A percentile compares a stretch with the other conserved stretches of the same genome.
phyloP scores from a whole-genome alignment of 2,113 vertebrate species.

The Heliornis fulica region DNA sequence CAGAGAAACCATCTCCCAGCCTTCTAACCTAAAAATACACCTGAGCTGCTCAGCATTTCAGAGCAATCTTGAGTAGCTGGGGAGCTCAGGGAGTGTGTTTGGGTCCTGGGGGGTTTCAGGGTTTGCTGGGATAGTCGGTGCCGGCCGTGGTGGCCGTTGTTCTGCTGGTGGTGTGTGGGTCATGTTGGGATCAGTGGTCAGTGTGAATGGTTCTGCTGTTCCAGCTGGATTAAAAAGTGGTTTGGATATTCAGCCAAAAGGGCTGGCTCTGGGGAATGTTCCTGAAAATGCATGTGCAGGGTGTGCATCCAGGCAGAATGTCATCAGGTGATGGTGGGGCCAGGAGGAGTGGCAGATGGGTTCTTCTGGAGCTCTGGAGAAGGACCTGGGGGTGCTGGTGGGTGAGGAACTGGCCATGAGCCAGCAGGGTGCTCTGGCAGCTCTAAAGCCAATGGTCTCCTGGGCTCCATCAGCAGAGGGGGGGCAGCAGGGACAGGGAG shows the following conservation, averaged over 20 bases:
- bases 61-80: neutral
- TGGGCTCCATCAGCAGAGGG: too few relatives aligned
- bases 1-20: neutral
- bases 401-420: too few relatives aligned
- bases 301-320: neutral
- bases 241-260: slow-evolving; percentile 8
- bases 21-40: slow-evolving; percentile 38
- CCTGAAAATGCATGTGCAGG: neutral
- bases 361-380: neutral
- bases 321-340: neutral
- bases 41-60: neutral
- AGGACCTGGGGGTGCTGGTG: too few relatives aligned
- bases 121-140: neutral
- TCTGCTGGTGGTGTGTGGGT: neutral
- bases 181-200: neutral
- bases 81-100: neutral
- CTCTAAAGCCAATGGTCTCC: too few relatives aligned
- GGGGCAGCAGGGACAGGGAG: too few relatives aligned
- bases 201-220: neutral
- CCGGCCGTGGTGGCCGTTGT: neutral
- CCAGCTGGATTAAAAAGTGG: neutral
- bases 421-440: too few relatives aligned
- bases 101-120: neutral
- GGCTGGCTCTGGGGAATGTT: neutral
- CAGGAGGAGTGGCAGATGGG: neutral